Percentiles rank a stretch among this genome's conserved stretches.
Evolutionary conservation across 2,888 invertebrate species (phyloP).

Genomic region (Drosophila fungiperda): DNA sequence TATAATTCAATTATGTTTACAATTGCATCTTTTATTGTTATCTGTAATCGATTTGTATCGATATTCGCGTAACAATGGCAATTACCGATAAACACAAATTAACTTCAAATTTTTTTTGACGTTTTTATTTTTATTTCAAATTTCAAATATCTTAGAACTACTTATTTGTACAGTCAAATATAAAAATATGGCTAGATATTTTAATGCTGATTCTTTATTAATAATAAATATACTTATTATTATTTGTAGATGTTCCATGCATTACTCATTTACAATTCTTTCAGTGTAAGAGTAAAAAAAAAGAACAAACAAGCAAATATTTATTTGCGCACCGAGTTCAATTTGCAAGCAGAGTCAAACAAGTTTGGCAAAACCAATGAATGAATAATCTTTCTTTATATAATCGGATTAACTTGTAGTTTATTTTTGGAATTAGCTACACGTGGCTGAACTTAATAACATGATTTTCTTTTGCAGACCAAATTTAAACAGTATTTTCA

Average conservation of each 20-base stretch:
- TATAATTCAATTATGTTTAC: too few species aligned
- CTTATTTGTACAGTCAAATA: background rate
- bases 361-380: conserved; percentile 4
- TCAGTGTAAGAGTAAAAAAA: background rate
- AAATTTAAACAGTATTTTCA: background rate
- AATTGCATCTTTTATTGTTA: background rate
- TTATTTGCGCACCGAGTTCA: conserved; percentile 27
- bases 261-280: background rate
- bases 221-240: background rate
- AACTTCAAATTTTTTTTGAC: too few species aligned
- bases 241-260: background rate
- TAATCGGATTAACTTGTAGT: conserved; percentile 10
- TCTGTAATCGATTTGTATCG: background rate
- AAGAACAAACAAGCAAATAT: background rate
- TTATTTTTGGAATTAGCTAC: background rate
- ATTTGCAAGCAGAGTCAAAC: conserved; percentile 40
- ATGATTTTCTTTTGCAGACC: background rate
- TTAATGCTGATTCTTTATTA: background rate
- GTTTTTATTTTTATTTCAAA: background rate
- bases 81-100: background rate
- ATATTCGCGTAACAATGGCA: background rate
- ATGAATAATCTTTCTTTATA: conserved; percentile 10
- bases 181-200: fast-evolving
- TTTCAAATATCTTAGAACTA: fast-evolving
- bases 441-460: background rate